These are phyloP conservation scores for Fragum fragum DNA, from an alignment of 2,888 invertebrate genomes.

Conservation along the genomic window DNA sequence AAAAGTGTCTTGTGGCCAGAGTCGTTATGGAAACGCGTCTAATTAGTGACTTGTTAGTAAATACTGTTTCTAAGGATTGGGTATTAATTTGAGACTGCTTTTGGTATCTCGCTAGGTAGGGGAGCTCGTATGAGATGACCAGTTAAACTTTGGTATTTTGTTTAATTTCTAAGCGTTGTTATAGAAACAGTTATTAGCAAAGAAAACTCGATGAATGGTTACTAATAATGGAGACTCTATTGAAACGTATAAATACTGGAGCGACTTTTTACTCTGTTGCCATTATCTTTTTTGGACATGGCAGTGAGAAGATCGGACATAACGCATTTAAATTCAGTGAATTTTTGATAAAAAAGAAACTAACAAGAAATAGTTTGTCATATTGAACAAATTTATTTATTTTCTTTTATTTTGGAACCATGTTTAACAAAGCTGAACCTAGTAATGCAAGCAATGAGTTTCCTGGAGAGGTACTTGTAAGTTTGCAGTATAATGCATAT, in stretches of 20 bases:
- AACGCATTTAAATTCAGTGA: too few species aligned
- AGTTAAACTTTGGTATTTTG: background rate
- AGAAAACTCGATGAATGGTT: too few species aligned
- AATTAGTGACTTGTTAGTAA: background rate
- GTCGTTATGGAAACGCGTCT: background rate
- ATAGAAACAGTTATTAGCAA: background rate
- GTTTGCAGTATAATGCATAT: background rate
- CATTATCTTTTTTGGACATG: too few species aligned
- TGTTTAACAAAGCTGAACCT: background rate
- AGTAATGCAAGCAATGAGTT: background rate
- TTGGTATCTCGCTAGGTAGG: background rate
- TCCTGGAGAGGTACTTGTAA: background rate
- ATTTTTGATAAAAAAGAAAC: too few species aligned
- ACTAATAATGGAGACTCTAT: too few species aligned
- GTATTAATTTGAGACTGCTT: background rate
- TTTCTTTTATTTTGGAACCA: background rate
- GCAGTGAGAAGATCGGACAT: too few species aligned
- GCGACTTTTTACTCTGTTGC: too few species aligned
- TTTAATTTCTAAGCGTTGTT: background rate
- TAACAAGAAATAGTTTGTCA: too few species aligned
- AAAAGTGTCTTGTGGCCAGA: background rate
- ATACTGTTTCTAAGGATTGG: conserved; percentile 5
- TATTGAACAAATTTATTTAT: too few species aligned
- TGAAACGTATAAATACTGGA: too few species aligned
- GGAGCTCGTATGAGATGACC: background rate